A percentile compares a stretch with the other conserved stretches of the same genome.
Conservation (phyloP, 1,140 invertebrate genomes). For the Tetranychus urticae region DNA sequence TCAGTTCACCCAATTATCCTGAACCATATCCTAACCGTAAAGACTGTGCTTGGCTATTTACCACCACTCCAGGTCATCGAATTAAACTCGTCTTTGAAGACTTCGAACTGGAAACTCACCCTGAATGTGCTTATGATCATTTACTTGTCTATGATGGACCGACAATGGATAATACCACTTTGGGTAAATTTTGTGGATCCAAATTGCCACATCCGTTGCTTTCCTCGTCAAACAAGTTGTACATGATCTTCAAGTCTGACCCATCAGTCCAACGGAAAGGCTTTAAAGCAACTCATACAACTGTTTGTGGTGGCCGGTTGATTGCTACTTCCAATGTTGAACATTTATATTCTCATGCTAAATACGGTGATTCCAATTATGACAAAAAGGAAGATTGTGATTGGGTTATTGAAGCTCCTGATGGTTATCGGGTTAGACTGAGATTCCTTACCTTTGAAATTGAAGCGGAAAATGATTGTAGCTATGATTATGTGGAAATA, state of each 20-base stretch:
- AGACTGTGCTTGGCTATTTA: slow-evolving; percentile 92
- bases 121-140: slow-evolving; percentile 87
- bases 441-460: slow-evolving; percentile 74
- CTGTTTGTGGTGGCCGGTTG: slow-evolving; percentile 76
- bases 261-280: slow-evolving; percentile 78
- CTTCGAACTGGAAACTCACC: slow-evolving; percentile 88
- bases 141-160: slow-evolving; percentile 78
- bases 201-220: slow-evolving; percentile 69
- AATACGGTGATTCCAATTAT: slow-evolving; percentile 70
- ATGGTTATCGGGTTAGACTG: slow-evolving; percentile 34
- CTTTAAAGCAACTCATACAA: slow-evolving; percentile 66
- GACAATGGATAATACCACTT: slow-evolving; percentile 43
- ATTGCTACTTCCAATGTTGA: slow-evolving; percentile 42
- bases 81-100: slow-evolving; percentile 76
- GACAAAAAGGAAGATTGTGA: slow-evolving; percentile 66
- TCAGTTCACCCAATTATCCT: slow-evolving; percentile 82
- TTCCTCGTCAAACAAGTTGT: slow-evolving; percentile 71
- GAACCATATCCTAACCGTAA: slow-evolving; percentile 78
- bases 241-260: slow-evolving; percentile 88
- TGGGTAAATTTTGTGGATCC: slow-evolving; percentile 73
- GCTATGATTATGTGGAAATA: slow-evolving; percentile 78
- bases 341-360: slow-evolving; percentile 76
- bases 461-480: slow-evolving; percentile 71
- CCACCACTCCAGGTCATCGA: slow-evolving; percentile 77
- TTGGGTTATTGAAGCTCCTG: slow-evolving; percentile 65